Evolutionary conservation across 2,888 invertebrate genomes (phyloP).

Genomic region (Caenorhabditis sinica): DNA sequence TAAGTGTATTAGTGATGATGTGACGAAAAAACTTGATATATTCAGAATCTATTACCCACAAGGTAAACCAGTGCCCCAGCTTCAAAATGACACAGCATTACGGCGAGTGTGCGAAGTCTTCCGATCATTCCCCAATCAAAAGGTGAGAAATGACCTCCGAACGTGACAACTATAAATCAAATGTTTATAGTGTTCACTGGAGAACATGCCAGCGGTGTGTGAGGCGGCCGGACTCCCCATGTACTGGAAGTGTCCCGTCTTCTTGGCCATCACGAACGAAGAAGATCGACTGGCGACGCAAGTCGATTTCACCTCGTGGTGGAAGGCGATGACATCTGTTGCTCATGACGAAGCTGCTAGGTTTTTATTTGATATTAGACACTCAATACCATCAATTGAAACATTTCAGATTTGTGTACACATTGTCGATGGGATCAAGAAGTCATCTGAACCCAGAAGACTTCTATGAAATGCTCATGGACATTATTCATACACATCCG

Average conservation of each 20-base stretch:
- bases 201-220: conserved; percentile 83
- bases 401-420: conserved; percentile 85
- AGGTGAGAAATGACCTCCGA: conserved; percentile 58
- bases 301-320: conserved; percentile 76
- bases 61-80: conserved; percentile 78
- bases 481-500: conserved; percentile 91
- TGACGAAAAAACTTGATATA: conserved; percentile 30
- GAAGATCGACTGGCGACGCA: conserved; percentile 72
- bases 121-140: conserved; percentile 71
- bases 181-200: conserved; percentile 67
- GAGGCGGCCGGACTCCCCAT: conserved; percentile 94
- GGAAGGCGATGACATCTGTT: conserved; percentile 79
- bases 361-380: conserved; percentile 60
- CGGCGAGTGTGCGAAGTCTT: conserved; percentile 78
- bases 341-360: conserved; percentile 82
- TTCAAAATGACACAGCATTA: conserved; percentile 79
- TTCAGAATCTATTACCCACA: conserved; percentile 81
- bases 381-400: conserved; percentile 1
- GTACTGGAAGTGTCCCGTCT: conserved; percentile 98
- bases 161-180: conserved; percentile 38
- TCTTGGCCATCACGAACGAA: conserved; percentile 85
- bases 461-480: conserved; percentile 91
- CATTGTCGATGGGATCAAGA: conserved; percentile 80
- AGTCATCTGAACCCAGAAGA: conserved; percentile 89
- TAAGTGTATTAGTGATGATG: conserved; percentile 24